These are phyloP conservation scores for Nematolebias whitei DNA, from an alignment of 2,113 vertebrate species.

Conservation along the genomic window DNA sequence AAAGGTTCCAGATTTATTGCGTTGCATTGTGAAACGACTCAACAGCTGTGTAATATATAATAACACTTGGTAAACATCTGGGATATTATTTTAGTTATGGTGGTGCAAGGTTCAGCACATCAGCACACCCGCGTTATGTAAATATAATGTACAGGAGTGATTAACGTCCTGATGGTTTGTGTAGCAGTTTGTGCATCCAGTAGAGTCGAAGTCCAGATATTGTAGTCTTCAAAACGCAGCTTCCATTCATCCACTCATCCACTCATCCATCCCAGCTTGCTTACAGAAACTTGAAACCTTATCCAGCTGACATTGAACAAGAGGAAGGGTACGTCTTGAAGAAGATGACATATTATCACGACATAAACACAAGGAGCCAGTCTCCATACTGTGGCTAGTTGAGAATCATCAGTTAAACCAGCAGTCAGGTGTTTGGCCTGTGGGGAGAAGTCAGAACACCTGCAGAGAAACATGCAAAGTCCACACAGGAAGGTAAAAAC, in stretches of 20 bases:
- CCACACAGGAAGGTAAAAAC: not conserved
- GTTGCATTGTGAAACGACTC: not conserved
- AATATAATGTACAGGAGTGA: conserved; percentile 16
- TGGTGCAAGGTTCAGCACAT: conserved; percentile 18
- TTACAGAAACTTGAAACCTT: not conserved
- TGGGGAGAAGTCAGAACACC: not conserved
- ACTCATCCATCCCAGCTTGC: not conserved
- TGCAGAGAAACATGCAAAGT: conserved; percentile 10
- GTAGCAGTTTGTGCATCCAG: not conserved
- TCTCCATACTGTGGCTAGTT: not conserved
- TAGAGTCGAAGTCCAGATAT: not conserved
- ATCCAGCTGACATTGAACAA: not conserved
- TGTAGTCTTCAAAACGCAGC: not conserved
- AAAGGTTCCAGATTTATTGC: not conserved
- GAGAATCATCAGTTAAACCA: not conserved
- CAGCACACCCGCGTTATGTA: conserved; percentile 25
- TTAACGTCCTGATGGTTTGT: conserved; percentile 27
- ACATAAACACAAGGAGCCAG: not conserved
- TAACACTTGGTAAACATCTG: conserved; percentile 24
- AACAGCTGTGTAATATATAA: conserved; percentile 10
- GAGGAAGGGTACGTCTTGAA: not conserved
- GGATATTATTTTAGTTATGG: conserved; percentile 3
- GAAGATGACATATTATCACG: not conserved
- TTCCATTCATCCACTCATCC: not conserved
- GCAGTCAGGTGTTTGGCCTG: not conserved